phyloP scores from a whole-genome alignment of 1,140 invertebrate genomes.

The Heliconius eleuchia region DNA sequence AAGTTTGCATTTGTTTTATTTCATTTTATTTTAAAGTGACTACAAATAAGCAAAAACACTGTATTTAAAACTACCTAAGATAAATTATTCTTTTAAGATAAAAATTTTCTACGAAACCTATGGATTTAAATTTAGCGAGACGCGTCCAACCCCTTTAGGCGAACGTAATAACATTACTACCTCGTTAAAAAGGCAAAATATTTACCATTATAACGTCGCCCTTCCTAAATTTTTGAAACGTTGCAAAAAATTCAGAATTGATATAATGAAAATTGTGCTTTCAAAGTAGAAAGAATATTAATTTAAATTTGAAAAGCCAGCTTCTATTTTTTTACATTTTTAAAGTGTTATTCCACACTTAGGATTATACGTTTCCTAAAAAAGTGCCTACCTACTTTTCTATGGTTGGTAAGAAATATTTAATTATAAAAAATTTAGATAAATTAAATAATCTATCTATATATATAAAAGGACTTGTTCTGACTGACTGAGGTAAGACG shows the following conservation, averaged over 20 bases:
- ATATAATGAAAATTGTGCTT: neutral
- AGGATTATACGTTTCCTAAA: too few species aligned
- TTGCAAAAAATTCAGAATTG: neutral
- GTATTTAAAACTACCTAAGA: too few species aligned
- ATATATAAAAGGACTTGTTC: too few species aligned
- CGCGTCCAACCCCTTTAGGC: neutral
- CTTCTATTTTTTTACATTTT: neutral
- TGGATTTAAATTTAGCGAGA: neutral
- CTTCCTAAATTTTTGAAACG: constrained; percentile 2
- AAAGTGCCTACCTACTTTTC: too few species aligned
- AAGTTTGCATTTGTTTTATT: too few species aligned
- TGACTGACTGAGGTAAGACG: too few species aligned
- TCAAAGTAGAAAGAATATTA: neutral
- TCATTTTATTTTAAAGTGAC: too few species aligned
- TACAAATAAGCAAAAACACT: too few species aligned
- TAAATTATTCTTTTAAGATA: too few species aligned
- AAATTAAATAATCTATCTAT: too few species aligned
- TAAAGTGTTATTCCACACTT: neutral
- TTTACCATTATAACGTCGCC: constrained; percentile 2
- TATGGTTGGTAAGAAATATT: too few species aligned
- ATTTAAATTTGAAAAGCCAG: neutral
- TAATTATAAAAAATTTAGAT: too few species aligned
- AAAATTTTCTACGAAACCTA: neutral
- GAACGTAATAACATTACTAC: constrained; percentile 3
- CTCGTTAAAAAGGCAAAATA: constrained; percentile 7